phyloP scores from a whole-genome alignment of 2,113 vertebrate species.

The Hymenochirus boettgeri region DNA sequence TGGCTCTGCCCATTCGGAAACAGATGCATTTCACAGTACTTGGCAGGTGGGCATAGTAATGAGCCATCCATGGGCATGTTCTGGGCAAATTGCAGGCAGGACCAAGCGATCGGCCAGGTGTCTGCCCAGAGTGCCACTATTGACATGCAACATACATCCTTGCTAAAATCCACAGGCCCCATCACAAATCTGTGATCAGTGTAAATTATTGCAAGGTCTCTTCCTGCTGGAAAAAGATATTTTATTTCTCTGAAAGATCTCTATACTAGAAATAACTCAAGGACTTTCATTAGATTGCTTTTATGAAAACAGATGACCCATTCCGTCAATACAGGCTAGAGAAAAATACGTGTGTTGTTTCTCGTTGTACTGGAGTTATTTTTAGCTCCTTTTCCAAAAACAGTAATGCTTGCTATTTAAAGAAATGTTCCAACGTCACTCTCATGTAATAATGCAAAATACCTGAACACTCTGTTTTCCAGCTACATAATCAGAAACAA shows the following conservation, averaged over 20 bases:
- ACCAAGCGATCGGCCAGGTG: too few relatives aligned
- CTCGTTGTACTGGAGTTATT: not conserved
- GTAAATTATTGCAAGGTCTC: too few relatives aligned
- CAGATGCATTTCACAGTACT: too few relatives aligned
- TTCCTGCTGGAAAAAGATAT: not conserved
- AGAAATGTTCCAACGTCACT: not conserved
- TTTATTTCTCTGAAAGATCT: not conserved
- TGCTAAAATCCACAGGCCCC: too few relatives aligned
- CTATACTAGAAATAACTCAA: not conserved
- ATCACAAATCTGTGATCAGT: too few relatives aligned
- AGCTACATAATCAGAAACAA: too few relatives aligned
- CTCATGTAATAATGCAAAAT: not conserved
- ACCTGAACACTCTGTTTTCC: not conserved
- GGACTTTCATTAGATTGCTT: not conserved
- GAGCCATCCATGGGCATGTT: too few relatives aligned
- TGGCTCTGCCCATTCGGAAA: too few relatives aligned
- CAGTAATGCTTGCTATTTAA: not conserved
- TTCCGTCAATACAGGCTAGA: not conserved
- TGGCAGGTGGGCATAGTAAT: too few relatives aligned
- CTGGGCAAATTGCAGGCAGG: too few relatives aligned
- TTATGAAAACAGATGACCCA: slow-evolving; percentile 2
- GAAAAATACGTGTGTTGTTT: not conserved
- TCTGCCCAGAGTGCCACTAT: too few relatives aligned
- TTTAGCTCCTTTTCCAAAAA: not conserved
- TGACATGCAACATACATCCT: too few relatives aligned